phyloP scores from a whole-genome alignment of 2,797 vertebrate species.

The Rhinichthys osculus region DNA sequence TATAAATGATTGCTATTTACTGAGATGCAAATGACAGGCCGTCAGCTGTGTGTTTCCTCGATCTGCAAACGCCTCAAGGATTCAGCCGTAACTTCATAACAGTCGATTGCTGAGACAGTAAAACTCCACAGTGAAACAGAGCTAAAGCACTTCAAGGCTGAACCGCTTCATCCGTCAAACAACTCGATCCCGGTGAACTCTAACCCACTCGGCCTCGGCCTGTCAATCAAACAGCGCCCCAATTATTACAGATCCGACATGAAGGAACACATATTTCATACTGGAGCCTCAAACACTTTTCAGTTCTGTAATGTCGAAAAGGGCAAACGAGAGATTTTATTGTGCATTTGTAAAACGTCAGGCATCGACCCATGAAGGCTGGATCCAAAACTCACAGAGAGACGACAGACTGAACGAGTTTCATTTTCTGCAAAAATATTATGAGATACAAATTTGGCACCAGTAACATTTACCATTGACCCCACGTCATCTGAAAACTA shows the following conservation, averaged over 20 bases:
- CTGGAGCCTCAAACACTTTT: conserved; percentile 3
- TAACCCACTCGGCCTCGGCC: background rate
- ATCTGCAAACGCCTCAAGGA: conserved; percentile 15
- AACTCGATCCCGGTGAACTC: background rate
- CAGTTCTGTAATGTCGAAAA: conserved; percentile 30
- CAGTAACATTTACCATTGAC: too few species aligned
- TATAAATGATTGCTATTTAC: conserved; percentile 63
- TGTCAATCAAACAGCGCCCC: conserved; percentile 17
- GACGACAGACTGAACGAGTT: too few species aligned
- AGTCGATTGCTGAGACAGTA: background rate
- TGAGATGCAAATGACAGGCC: conserved; percentile 67
- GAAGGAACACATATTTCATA: background rate
- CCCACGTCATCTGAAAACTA: too few species aligned
- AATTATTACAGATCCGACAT: conserved; percentile 16
- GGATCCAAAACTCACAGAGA: too few species aligned
- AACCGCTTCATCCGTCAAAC: background rate
- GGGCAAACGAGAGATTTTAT: conserved; percentile 36
- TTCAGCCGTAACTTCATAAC: background rate
- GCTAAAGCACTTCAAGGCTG: background rate
- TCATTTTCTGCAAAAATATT: too few species aligned
- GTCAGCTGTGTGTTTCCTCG: conserved; percentile 57
- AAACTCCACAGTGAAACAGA: conserved; percentile 6
- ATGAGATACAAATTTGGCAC: too few species aligned
- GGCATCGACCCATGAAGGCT: background rate
- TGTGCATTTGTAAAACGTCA: conserved; percentile 23